These are phyloP conservation scores for Philotrypesis tridentata DNA, from an alignment of 1,140 invertebrate genomes.

Conservation along the genomic window DNA sequence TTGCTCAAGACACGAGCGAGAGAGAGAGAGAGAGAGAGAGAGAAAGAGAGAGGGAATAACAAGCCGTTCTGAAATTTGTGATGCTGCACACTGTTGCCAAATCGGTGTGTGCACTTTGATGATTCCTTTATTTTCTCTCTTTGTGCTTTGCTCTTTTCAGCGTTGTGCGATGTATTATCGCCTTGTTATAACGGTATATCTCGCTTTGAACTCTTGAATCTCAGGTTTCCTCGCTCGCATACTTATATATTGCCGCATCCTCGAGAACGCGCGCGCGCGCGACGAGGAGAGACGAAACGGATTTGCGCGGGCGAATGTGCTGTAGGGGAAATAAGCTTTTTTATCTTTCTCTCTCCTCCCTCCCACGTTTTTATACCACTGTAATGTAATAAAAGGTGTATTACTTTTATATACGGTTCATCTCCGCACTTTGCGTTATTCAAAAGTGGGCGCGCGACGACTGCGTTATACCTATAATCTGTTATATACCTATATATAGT, in stretches of 20 bases:
- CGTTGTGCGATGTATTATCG: background rate
- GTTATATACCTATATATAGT: too few relatives aligned
- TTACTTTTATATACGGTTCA: too few relatives aligned
- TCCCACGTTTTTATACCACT: too few relatives aligned
- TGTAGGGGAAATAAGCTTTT: too few relatives aligned
- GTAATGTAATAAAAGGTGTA: too few relatives aligned
- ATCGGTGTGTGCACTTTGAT: slow-evolving; percentile 5
- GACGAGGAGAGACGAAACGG: too few relatives aligned
- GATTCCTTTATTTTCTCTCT: background rate
- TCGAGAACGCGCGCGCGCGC: too few relatives aligned
- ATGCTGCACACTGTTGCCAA: slow-evolving; percentile 32
- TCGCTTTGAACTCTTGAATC: background rate
- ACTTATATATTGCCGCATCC: too few relatives aligned
- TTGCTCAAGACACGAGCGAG: slow-evolving; percentile 7
- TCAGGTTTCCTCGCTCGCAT: background rate
- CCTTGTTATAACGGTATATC: background rate
- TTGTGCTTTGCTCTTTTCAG: background rate
- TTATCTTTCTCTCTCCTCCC: too few relatives aligned
- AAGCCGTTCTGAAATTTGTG: background rate
- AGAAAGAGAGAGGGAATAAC: background rate
- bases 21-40: background rate
- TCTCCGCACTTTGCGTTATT: too few relatives aligned
- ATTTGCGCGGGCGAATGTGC: too few relatives aligned
- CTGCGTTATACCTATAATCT: too few relatives aligned
- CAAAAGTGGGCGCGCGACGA: slow-evolving; percentile 6